Evolutionary conservation across 2,113 vertebrate genomes (phyloP).

Genomic region (Boleophthalmus pectinirostris): DNA sequence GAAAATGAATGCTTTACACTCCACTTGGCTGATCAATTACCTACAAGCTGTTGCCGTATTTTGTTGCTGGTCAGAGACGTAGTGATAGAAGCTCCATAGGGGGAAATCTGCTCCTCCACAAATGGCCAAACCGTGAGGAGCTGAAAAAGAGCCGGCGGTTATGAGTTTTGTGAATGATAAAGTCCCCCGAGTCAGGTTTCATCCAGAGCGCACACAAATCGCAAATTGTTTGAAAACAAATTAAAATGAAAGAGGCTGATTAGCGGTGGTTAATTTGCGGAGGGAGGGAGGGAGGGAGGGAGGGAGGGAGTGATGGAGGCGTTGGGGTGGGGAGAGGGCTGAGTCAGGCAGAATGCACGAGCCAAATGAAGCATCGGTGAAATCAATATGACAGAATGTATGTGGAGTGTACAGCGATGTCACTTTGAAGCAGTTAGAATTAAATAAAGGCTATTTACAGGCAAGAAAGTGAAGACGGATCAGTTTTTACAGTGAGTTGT

Average conservation of each 20-base stretch:
- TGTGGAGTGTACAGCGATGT: slow-evolving; percentile 35
- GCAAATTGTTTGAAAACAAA: slow-evolving; percentile 84
- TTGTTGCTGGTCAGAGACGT: slow-evolving; percentile 89
- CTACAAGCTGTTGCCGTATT: slow-evolving; percentile 99
- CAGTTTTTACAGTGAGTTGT: too few relatives aligned
- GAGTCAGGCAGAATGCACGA: slow-evolving; percentile 77
- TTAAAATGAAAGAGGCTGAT: slow-evolving; percentile 85
- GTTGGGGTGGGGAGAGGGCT: slow-evolving; percentile 77
- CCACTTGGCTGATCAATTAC: slow-evolving; percentile 99
- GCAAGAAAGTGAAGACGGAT: not conserved
- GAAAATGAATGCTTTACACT: slow-evolving; percentile 99
- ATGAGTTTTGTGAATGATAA: slow-evolving; percentile 79
- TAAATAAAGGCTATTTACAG: not conserved
- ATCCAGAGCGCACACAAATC: slow-evolving; percentile 67
- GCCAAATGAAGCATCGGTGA: slow-evolving; percentile 66
- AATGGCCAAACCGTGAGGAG: slow-evolving; percentile 30
- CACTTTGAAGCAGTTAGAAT: not conserved
- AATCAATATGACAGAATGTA: slow-evolving; percentile 47
- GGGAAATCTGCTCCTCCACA: slow-evolving; percentile 75
- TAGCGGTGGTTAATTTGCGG: slow-evolving; percentile 81
- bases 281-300: slow-evolving; percentile 52
- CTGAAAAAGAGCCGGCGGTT: slow-evolving; percentile 42
- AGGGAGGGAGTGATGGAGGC: too few relatives aligned
- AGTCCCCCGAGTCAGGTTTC: slow-evolving; percentile 71
- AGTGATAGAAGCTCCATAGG: slow-evolving; percentile 88